These are phyloP conservation scores for Trachymyrmex septentrionalis DNA, from an alignment of 1,140 invertebrate genomes.

Conservation along the genomic window DNA sequence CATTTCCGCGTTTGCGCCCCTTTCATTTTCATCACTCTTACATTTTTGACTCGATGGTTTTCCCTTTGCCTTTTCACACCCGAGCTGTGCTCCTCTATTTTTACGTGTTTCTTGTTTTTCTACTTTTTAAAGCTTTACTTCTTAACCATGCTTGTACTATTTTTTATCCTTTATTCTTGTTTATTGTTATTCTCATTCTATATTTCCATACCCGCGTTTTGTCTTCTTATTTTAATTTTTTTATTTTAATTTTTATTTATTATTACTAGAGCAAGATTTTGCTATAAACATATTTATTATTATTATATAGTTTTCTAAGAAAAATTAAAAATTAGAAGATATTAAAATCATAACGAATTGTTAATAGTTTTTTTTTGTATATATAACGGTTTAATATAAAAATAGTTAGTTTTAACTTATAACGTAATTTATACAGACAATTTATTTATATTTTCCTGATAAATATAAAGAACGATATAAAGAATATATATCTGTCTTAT, in stretches of 20 bases:
- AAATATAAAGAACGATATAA: neutral
- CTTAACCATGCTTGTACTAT: neutral
- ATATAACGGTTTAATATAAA: neutral
- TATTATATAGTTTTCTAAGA: neutral
- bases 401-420: neutral
- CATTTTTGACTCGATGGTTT: constrained; percentile 9
- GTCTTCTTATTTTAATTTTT: constrained; percentile 2
- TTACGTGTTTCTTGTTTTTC: neutral
- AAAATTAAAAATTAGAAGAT: neutral
- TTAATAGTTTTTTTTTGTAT: neutral
- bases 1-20: neutral
- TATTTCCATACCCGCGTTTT: constrained; percentile 2
- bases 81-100: neutral
- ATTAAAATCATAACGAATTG: neutral
- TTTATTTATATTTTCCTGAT: neutral
- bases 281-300: neutral
- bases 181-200: neutral
- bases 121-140: constrained; percentile 9
- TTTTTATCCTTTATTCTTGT: constrained; percentile 28
- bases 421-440: neutral
- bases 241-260: constrained; percentile 29
- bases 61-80: neutral
- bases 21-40: constrained; percentile 28
- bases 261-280: neutral
- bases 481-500: neutral